Base-by-base conservation (phyloP, 2,797 vertebrate species). In the Chiloscyllium punctatum region DNA sequence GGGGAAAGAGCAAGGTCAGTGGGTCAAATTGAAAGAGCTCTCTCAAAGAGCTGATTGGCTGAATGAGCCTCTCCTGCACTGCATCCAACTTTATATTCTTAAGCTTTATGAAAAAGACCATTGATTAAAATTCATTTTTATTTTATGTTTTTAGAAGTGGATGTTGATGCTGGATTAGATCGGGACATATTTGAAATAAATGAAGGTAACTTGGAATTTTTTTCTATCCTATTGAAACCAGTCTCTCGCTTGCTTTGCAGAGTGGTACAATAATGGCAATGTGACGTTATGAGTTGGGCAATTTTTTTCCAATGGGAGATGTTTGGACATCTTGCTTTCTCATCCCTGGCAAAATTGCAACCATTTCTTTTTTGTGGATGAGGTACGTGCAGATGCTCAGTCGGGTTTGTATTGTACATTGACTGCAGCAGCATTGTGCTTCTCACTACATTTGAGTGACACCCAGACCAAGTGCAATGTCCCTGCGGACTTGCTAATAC, bases 101-200 rank as follows among this genome's bases (percentile, higher is more conserved):
- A 69, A 66, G n/a, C 4, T 77, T 21, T 79, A 15, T 37, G 33
- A 30, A 72, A 33, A 74, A 18, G 48, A 94, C 74, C 69, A 51
- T 27, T 57, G 51, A 87, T 68, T 53, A 69, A 48, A 69, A 96
- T 97, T 96, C 51, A 79, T 96, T 95, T 96, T 97, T 97, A 71
- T 25, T 97, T 1, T 87, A 48, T 48, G 42, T 96, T 97, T 97
- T 96, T 97, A 98, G 98, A 98, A 96, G 96, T 97, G 96, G 98
- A 99, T 27, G 95, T 99, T 82, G 99, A 99, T 25, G 97, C 96
- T 94, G 98, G 98, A 97, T 96, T 96, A 95, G 97, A 98, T 96
- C 97, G 94, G 84, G 99, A 99, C 96, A 98, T 99, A 97, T 98
- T 99, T 72, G 98, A 99, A 96, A 98, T 99, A 96, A 99, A 99